Percentiles rank a stretch among this genome's conserved stretches.
Evolutionary conservation across 1,140 invertebrate genomes (phyloP).

Genomic region (Apis florea): DNA sequence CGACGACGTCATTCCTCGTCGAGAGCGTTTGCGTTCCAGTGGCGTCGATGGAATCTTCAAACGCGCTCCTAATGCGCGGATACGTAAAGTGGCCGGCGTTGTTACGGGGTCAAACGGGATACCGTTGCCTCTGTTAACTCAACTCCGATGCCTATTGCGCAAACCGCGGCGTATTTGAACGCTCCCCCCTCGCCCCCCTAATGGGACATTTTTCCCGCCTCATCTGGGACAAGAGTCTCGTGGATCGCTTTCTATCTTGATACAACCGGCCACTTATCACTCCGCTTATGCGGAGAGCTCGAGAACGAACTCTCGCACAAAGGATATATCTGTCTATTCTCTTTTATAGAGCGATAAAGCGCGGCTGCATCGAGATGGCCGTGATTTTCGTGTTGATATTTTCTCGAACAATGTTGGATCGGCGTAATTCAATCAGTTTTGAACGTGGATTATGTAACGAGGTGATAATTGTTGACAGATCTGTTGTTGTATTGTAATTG

Average conservation of each 20-base stretch:
- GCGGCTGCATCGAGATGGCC: too few species aligned
- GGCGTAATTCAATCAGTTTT: too few species aligned
- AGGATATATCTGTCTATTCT: background rate
- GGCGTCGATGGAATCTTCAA: constrained; percentile 38
- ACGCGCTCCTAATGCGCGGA: constrained; percentile 21
- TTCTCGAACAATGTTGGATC: too few species aligned
- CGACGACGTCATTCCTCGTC: constrained; percentile 2
- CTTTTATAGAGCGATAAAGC: too few species aligned
- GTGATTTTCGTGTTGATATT: background rate
- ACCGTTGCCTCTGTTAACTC: constrained; percentile 43
- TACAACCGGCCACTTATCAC: constrained; percentile 28
- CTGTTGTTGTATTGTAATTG: too few species aligned
- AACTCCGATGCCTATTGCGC: constrained; percentile 28
- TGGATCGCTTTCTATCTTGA: constrained; percentile 42
- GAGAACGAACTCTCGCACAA: background rate
- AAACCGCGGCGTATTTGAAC: constrained; percentile 16
- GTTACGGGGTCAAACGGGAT: constrained; percentile 40
- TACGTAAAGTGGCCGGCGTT: constrained; percentile 35
- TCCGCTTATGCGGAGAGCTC: constrained; percentile 15
- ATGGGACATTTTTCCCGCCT: constrained; percentile 12
- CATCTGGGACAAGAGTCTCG: constrained; percentile 28
- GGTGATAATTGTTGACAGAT: too few species aligned
- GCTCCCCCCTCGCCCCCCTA: constrained; percentile 14
- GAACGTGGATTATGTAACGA: too few species aligned
- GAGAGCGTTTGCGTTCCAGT: constrained; percentile 24